phyloP scores from a whole-genome alignment of 2,888 invertebrate species.

The Drosophila borborema region DNA sequence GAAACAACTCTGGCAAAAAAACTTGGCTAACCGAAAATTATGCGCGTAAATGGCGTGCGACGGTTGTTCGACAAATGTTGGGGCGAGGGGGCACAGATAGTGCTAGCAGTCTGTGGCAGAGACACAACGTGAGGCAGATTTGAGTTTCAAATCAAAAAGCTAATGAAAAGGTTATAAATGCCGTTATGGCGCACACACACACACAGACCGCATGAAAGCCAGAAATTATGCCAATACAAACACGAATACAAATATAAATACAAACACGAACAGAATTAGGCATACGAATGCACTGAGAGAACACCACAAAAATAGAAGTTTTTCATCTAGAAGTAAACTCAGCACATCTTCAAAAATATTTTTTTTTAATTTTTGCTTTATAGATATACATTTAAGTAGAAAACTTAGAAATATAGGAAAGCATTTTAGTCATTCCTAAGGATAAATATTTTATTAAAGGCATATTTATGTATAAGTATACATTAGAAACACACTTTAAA shows the following conservation, averaged over 20 bases:
- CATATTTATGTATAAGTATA: not conserved
- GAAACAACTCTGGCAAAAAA: conserved; percentile 6
- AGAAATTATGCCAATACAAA: conserved; percentile 72
- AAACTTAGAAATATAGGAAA: not conserved
- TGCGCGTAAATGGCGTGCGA: conserved; percentile 62
- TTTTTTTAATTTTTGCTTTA: no score
- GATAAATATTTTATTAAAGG: not conserved
- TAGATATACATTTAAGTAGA: not conserved
- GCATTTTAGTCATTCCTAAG: not conserved
- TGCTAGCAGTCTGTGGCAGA: conserved; percentile 22
- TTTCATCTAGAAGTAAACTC: not conserved
- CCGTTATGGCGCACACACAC: conserved; percentile 57
- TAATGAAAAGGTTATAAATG: conserved; percentile 80
- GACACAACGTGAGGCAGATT: conserved; percentile 57
- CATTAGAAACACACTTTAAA: not conserved
- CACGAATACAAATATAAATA: conserved; percentile 27
- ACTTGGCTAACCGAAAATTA: conserved; percentile 53
- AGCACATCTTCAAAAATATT: not conserved
- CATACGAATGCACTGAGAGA: conserved; percentile 22
- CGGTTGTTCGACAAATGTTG: conserved; percentile 1
- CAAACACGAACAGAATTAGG: conserved; percentile 23
- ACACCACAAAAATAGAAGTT: not conserved
- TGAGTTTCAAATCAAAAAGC: conserved; percentile 77
- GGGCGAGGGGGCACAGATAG: not conserved
- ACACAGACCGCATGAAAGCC: conserved; percentile 12